A percentile compares a stretch with the other conserved stretches of the same genome.
Evolutionary conservation across 2,888 invertebrate genomes (phyloP).

Genomic region (Rosalia funebris): DNA sequence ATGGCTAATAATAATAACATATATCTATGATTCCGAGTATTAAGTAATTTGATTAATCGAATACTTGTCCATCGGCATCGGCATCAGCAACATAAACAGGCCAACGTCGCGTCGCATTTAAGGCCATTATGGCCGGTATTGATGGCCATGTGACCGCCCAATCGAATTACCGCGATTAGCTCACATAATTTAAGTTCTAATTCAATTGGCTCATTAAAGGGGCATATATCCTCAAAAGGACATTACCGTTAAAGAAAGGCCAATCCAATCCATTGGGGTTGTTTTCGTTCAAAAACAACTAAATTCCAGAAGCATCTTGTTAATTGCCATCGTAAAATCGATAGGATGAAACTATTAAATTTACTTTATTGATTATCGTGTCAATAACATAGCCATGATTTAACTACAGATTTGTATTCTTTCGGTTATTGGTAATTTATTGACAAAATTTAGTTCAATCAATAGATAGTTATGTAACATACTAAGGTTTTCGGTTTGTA

Average conservation of each 20-base stretch:
- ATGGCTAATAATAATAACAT: no score
- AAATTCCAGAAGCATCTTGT: conserved; percentile 11
- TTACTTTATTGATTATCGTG: neutral
- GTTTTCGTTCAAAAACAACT: conserved; percentile 17
- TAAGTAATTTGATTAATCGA: no score
- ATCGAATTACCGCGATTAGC: conserved; percentile 59
- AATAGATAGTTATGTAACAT: no score
- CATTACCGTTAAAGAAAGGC: conserved; percentile 45
- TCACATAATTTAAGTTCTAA: conserved; percentile 60
- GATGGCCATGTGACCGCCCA: conserved; percentile 49
- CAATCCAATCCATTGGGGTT: conserved; percentile 6
- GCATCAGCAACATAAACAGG: conserved; percentile 19
- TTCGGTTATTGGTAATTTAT: no score
- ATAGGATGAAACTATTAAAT: conserved; percentile 3
- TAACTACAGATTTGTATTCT: no score
- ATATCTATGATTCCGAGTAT: no score
- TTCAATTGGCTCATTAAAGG: conserved; percentile 60
- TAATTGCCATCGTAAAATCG: neutral
- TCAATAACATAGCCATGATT: no score
- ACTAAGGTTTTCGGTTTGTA: no score
- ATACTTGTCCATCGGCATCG: no score
- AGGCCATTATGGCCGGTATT: conserved; percentile 10
- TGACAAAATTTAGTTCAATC: no score
- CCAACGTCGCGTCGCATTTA: neutral
- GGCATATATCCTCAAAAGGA: conserved; percentile 57